Evolutionary conservation across 2,797 vertebrate genomes (phyloP).

Genomic region (Toxotes lorentzi): DNA sequence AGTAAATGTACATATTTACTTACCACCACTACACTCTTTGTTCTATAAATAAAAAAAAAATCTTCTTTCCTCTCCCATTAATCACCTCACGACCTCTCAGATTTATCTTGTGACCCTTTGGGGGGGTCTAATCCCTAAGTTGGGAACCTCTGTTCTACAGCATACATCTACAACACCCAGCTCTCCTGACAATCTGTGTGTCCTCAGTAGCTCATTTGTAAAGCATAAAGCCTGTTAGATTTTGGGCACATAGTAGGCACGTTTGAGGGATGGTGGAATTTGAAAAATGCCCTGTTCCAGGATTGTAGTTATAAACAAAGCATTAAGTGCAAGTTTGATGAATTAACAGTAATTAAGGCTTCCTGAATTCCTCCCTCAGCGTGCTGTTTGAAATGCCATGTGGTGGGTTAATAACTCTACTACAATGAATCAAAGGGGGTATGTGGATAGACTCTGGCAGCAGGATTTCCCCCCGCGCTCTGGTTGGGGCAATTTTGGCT

Average conservation of each 20-base stretch:
- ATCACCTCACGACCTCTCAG: not conserved
- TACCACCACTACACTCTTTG: no score
- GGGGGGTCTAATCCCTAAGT: no score
- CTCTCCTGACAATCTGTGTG: not conserved
- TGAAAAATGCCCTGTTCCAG: constrained; percentile 63
- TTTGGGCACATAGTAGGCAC: constrained; percentile 34
- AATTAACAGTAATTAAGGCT: constrained; percentile 51
- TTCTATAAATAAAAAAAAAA: not conserved
- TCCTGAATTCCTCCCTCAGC: constrained; percentile 42
- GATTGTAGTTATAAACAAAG: constrained; percentile 66
- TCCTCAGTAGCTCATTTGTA: constrained; percentile 18
- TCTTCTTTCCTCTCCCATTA: not conserved
- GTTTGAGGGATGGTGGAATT: constrained; percentile 58
- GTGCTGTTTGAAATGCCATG: constrained; percentile 16
- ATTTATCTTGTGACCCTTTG: not conserved
- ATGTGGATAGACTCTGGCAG: constrained; percentile 21
- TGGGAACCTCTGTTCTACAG: not conserved
- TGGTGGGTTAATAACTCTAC: constrained; percentile 17
- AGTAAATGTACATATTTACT: not conserved
- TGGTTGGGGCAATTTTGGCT: constrained; percentile 40
- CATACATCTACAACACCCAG: not conserved
- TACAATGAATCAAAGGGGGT: constrained; percentile 66
- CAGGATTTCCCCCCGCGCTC: constrained; percentile 60
- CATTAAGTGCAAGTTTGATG: constrained; percentile 52
- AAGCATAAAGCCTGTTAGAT: constrained; percentile 27